Base-by-base conservation (phyloP, 2,113 vertebrate species). In the Vanacampus margaritifer region DNA sequence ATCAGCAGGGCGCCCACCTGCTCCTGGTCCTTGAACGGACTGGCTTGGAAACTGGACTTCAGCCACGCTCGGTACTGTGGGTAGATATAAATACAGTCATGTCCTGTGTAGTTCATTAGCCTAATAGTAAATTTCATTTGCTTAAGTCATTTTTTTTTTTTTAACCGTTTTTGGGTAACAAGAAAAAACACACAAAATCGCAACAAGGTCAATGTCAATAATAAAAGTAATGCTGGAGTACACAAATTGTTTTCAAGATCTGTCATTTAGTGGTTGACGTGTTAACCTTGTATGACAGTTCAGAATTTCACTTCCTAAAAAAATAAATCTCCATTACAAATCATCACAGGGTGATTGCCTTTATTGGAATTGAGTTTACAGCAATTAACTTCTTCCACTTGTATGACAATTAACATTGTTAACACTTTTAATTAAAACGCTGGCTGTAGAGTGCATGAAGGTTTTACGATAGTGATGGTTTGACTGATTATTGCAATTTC, bases 11-110 rank as follows among this genome's bases (percentile, higher is more conserved):
- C 65, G 10, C 76, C 81, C 69, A 97, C 90, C 84, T 93, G 91
- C 72, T 93, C 92, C 85, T 93, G 89, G 75, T 97, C 94, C 50
- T 88, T 87, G 53, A 94, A 93, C 0, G 92, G 93, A 67, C 89
- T 92, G 72, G 84, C 87, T 36, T 85, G 87, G 1, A 93, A 95
- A 67, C 81, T 91, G 9, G 74, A 63, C 45, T 1, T 69, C 69
- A 96, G 85, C 95, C 94, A 96, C 3, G 80, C 46, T 0, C 92
- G 91, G 72, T 93, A 94, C 95, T 97, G 90, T 1, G 13, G 73
- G 68, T 19, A 72, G 43, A 6, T 73, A 32, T 59, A 16, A 19
- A 45, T 58, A 37, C 56, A 21, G 7, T 53, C 24, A 50, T 50
- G 17, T 23, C 23, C 35, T 1, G 45, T 46, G 17, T 19, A 46